These are phyloP conservation scores for Crepidodera aurea DNA, from an alignment of 2,888 invertebrate species.

Conservation along the genomic window DNA sequence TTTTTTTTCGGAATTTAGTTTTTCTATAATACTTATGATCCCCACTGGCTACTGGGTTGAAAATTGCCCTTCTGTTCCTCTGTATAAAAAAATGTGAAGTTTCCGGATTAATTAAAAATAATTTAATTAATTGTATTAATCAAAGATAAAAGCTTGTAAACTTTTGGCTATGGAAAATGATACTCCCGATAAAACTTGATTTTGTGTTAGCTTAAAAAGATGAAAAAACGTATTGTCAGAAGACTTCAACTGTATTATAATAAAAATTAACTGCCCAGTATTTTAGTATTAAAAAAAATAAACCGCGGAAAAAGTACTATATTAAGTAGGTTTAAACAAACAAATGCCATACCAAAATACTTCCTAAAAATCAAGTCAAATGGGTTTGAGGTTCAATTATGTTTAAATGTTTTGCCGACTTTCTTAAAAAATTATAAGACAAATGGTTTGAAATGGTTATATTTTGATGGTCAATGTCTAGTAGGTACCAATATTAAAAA, in stretches of 20 bases:
- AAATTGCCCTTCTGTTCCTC: too few relatives aligned
- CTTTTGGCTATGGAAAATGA: background rate
- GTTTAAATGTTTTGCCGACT: constrained; percentile 18
- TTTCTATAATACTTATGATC: too few relatives aligned
- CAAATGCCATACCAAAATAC: constrained; percentile 41
- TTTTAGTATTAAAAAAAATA: constrained; percentile 39
- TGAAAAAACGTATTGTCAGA: constrained; percentile 21
- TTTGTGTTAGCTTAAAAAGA: constrained; percentile 3
- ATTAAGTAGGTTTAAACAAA: constrained; percentile 34
- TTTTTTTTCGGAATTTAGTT: too few relatives aligned
- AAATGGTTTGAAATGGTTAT: background rate
- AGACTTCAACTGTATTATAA: constrained; percentile 41
- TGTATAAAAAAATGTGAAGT: too few relatives aligned
- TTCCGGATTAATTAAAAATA: too few relatives aligned
- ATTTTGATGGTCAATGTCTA: too few relatives aligned
- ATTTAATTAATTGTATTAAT: too few relatives aligned
- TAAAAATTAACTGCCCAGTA: constrained; percentile 40
- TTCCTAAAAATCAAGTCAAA: constrained; percentile 20
- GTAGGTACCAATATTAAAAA: background rate
- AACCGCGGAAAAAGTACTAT: constrained; percentile 17
- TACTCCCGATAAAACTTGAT: background rate
- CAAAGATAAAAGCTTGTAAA: constrained; percentile 9
- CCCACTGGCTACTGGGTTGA: too few relatives aligned
- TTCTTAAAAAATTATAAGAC: constrained; percentile 7
- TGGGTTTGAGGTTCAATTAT: constrained; percentile 24